Conservation (phyloP, 2,888 invertebrate species). For the Tetragonula carbonaria region DNA sequence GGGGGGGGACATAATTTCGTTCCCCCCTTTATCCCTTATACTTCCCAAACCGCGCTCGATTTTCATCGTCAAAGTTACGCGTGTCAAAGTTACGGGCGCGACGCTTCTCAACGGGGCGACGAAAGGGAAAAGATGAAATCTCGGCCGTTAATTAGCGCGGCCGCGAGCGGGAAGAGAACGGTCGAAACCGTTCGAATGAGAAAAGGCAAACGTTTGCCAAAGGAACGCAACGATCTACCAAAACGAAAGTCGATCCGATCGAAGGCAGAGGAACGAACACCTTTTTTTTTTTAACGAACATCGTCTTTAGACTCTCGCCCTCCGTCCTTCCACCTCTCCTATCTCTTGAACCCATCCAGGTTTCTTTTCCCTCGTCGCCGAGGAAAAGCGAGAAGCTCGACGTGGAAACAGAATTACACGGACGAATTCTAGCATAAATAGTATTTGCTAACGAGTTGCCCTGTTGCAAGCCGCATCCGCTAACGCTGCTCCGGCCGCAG, state of each 20-base stretch:
- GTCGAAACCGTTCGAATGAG: not conserved
- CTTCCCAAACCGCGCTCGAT: not conserved
- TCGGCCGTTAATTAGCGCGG: conserved; percentile 25
- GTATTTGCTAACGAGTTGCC: conserved; percentile 78
- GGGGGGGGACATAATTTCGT: not conserved
- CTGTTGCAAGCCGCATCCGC: conserved; percentile 68
- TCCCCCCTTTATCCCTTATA: not conserved
- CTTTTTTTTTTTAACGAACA: conserved; percentile 35
- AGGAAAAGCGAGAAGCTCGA: not conserved
- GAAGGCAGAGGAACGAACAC: not conserved
- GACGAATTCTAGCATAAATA: conserved; percentile 76
- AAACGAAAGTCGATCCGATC: conserved; percentile 12
- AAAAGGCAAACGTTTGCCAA: not conserved
- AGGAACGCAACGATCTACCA: conserved; percentile 19
- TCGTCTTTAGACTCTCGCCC: conserved; percentile 9
- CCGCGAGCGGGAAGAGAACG: not conserved
- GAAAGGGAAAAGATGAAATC: not conserved
- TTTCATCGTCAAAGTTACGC: not conserved
- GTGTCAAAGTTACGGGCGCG: not conserved
- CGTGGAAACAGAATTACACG: conserved; percentile 73
- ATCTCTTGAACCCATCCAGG: not conserved
- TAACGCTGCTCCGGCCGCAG: conserved; percentile 51
- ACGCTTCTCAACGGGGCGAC: not conserved
- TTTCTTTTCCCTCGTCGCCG: not conserved
- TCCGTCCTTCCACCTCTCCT: not conserved